Evolutionary conservation across 2,888 invertebrate genomes (phyloP), one percentile per base, ranked within the genome.

Genomic region (Ashinkailepas kermadecensis): DNA sequence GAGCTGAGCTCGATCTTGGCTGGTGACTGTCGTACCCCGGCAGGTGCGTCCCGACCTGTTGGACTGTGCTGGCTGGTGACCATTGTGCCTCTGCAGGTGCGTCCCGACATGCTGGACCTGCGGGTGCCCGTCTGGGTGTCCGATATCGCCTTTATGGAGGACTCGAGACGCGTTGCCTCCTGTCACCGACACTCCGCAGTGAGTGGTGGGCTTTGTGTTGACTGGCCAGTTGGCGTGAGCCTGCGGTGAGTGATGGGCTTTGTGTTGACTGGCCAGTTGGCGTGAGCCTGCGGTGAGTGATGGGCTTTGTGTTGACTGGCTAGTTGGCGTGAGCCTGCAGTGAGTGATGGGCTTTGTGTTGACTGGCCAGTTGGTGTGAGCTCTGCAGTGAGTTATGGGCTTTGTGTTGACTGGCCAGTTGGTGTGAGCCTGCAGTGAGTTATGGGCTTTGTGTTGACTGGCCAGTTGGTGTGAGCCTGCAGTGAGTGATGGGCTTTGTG

Each of bases 161-260:
- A 91, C 8, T 89, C 90, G 83, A 88, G 90, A 3, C 93, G 92
- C 57, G 86, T 89, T 56, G 93, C 92, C 1, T 92, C 93, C 7
- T 92, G 93, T 84, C 94, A 96, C 0, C 92, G 94, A 85, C 91
- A 95, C 87, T 96, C 96, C 54, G 93, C 95, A 87, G 93, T 96
- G 84, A 90, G 93, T 86, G 59, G 54, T 54, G 64, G 21, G 64
- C 21, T n/a, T n/a, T 21, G 64, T n/a, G n/a, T 18, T n/a, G 62
- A 8, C 62, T 62, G 62, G 23, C 65, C 12, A 12, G 23, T 8
- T n/a, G 10, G 10, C 0, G 23, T 67, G 12, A n/a, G n/a, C 23
- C 7, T 23, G 4, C 23, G 0, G 13, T 13, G 15, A 13, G 70
- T 13, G 18, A 18, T 74, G 74, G 15, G 25, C 13, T 23, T 13